phyloP scores from a whole-genome alignment of 2,888 invertebrate genomes.

The Zootermopsis nevadensis region DNA sequence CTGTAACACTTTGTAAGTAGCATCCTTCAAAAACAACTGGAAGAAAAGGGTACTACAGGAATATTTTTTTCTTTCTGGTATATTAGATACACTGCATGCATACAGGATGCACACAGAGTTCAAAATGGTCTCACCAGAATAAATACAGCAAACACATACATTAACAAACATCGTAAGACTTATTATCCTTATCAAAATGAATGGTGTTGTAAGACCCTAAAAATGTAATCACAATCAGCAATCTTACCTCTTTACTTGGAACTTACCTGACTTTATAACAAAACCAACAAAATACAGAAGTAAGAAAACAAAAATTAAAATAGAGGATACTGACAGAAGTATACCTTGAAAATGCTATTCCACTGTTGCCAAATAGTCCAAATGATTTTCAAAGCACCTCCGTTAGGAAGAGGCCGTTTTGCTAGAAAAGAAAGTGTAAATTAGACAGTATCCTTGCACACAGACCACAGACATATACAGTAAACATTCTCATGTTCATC shows the following conservation, averaged over 20 bases:
- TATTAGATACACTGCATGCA: too few relatives aligned
- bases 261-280: not conserved
- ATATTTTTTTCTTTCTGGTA: too few relatives aligned
- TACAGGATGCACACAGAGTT: too few relatives aligned
- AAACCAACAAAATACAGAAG: not conserved
- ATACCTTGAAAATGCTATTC: slow-evolving; percentile 27
- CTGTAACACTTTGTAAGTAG: too few relatives aligned
- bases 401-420: slow-evolving; percentile 18
- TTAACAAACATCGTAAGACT: too few relatives aligned
- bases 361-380: slow-evolving; percentile 31
- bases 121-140: too few relatives aligned
- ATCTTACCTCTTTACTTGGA: not conserved
- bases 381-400: slow-evolving; percentile 35
- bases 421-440: slow-evolving; percentile 40
- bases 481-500: not conserved
- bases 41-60: too few relatives aligned
- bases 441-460: slow-evolving; percentile 10
- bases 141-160: too few relatives aligned
- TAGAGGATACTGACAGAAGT: not conserved
- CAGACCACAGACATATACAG: not conserved
- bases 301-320: not conserved
- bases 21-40: too few relatives aligned
- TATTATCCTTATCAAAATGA: too few relatives aligned
- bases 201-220: too few relatives aligned
- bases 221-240: not conserved